Evolutionary conservation across 1,140 invertebrate genomes (phyloP).

Genomic region (Scaptomyza graminum): DNA sequence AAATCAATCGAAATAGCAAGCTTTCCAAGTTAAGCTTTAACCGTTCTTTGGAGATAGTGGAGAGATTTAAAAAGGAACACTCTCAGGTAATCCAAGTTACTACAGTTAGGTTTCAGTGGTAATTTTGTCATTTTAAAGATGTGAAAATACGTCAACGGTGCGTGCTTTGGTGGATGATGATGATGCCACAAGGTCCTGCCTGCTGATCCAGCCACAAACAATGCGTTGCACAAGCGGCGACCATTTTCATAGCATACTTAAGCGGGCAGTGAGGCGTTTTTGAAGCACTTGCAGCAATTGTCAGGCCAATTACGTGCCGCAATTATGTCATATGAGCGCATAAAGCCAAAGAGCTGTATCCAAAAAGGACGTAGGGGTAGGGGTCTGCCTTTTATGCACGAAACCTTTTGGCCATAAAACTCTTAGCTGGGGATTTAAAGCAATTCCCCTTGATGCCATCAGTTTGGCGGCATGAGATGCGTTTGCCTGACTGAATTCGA

Average conservation of each 20-base stretch:
- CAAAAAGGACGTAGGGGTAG: too few species aligned
- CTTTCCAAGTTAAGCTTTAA: too few species aligned
- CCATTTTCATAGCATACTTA: slow-evolving; percentile 68
- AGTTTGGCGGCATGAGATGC: slow-evolving; percentile 15
- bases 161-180: neutral
- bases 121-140: neutral
- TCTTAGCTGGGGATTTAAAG: slow-evolving; percentile 56
- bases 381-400: slow-evolving; percentile 33
- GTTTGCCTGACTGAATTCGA: slow-evolving; percentile 4
- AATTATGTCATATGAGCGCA: slow-evolving; percentile 76
- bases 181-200: neutral
- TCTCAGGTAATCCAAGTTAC: neutral
- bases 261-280: slow-evolving; percentile 67
- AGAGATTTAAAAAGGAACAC: too few species aligned
- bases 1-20: neutral
- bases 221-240: slow-evolving; percentile 39
- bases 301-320: slow-evolving; percentile 76
- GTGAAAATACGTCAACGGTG: neutral
- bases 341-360: slow-evolving; percentile 48
- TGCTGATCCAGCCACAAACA: slow-evolving; percentile 13
- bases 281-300: slow-evolving; percentile 70
- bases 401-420: slow-evolving; percentile 66
- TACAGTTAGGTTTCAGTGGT: neutral
- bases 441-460: slow-evolving; percentile 25
- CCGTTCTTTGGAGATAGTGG: too few species aligned